These are phyloP conservation scores for Clarias platycephalus DNA, from an alignment of 2,797 vertebrate genomes.

Conservation along the genomic window DNA sequence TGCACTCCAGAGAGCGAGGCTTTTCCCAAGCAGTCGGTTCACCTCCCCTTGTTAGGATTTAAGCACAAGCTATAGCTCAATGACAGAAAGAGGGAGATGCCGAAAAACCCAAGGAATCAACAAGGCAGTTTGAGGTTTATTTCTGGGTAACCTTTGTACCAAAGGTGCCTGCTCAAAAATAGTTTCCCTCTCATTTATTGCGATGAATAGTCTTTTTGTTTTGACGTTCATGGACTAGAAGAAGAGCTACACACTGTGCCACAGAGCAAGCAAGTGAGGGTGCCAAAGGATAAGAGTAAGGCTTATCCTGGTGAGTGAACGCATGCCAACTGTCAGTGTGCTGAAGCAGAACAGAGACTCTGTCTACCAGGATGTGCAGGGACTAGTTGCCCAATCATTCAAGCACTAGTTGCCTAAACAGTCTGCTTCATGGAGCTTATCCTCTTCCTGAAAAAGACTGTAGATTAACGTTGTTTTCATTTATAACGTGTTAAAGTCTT, in stretches of 20 bases:
- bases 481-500: conserved; percentile 3
- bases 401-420: conserved; percentile 7
- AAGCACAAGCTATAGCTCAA: not conserved
- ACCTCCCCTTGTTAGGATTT: conserved; percentile 12
- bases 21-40: conserved; percentile 6
- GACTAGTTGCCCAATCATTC: conserved; percentile 18
- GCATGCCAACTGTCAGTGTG: conserved; percentile 60
- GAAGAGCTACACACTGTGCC: conserved; percentile 17
- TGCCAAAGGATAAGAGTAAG: conserved; percentile 48
- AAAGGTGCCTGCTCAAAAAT: conserved; percentile 22
- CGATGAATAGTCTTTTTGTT: conserved; percentile 61
- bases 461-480: conserved; percentile 18
- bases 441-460: not conserved
- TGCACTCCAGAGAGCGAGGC: conserved; percentile 14
- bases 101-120: conserved; percentile 14
- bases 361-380: conserved; percentile 46
- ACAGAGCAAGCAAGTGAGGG: conserved; percentile 46
- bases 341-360: conserved; percentile 59
- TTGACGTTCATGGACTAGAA: conserved; percentile 43
- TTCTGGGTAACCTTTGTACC: conserved; percentile 33
- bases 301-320: conserved; percentile 51
- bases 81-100: not conserved
- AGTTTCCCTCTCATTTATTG: conserved; percentile 19
- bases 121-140: conserved; percentile 31
- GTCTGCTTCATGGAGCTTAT: conserved; percentile 11